phyloP scores from a whole-genome alignment of 2,797 vertebrate genomes.

The Acipenser oxyrinchus region DNA sequence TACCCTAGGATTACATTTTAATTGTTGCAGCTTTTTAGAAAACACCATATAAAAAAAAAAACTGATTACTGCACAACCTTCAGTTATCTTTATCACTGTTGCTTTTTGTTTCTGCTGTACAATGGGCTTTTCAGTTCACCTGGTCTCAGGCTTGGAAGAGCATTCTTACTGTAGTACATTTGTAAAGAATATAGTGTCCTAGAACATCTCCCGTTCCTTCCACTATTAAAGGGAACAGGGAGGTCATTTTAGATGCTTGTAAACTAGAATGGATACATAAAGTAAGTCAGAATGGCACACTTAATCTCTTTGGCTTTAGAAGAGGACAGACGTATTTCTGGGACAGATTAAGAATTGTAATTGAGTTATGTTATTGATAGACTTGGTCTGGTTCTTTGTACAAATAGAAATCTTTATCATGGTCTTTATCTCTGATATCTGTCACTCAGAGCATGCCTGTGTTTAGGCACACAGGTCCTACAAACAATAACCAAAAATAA shows the following conservation, averaged over 20 bases:
- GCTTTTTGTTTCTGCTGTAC: no score
- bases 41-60: no score
- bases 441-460: slow-evolving; percentile 1
- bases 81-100: no score
- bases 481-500: no score
- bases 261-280: background rate
- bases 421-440: background rate
- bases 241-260: background rate
- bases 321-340: background rate
- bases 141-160: no score
- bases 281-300: slow-evolving; percentile 2
- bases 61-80: no score
- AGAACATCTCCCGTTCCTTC: background rate
- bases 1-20: no score
- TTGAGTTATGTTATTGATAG: background rate
- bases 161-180: no score
- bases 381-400: background rate
- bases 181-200: no score
- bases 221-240: background rate
- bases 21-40: no score
- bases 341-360: slow-evolving; percentile 5
- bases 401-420: background rate
- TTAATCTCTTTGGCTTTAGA: slow-evolving; percentile 4
- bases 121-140: no score
- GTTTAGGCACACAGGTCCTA: background rate